Conservation (phyloP, 2,888 invertebrate species). For the Nineta flava region DNA sequence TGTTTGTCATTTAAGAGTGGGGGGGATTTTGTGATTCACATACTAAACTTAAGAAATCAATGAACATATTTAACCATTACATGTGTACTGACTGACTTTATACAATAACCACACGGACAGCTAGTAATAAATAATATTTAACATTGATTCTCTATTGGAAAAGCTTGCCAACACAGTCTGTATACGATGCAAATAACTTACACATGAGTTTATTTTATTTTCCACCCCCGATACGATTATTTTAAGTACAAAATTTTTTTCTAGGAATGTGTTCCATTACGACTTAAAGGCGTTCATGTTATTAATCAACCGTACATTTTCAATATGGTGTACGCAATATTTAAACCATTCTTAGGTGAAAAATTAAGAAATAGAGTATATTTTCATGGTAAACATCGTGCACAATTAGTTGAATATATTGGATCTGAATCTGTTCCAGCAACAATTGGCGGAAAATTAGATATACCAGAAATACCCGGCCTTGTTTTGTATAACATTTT, state of each 20-base stretch:
- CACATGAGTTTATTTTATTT: too few relatives aligned
- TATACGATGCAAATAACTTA: too few relatives aligned
- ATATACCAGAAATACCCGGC: conserved; percentile 45
- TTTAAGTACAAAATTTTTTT: conserved; percentile 15
- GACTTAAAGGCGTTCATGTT: conserved; percentile 73
- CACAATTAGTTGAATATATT: conserved; percentile 40
- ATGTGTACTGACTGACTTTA: too few relatives aligned
- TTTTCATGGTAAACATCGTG: conserved; percentile 56
- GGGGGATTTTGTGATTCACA: too few relatives aligned
- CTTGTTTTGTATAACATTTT: conserved; percentile 49
- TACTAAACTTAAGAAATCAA: too few relatives aligned
- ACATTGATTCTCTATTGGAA: too few relatives aligned
- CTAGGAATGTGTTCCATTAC: conserved; percentile 66
- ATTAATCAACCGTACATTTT: conserved; percentile 79
- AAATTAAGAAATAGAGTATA: conserved; percentile 61
- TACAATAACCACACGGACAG: too few relatives aligned
- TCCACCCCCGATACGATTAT: too few relatives aligned
- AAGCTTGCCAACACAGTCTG: too few relatives aligned
- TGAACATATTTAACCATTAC: too few relatives aligned
- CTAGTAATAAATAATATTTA: too few relatives aligned
- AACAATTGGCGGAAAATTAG: conserved; percentile 49
- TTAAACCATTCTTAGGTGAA: conserved; percentile 76
- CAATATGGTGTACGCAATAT: conserved; percentile 69
- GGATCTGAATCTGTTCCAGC: conserved; percentile 40
- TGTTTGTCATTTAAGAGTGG: too few relatives aligned